Base-by-base conservation (phyloP, 2,888 invertebrate species). In the Julus scandinavius region DNA sequence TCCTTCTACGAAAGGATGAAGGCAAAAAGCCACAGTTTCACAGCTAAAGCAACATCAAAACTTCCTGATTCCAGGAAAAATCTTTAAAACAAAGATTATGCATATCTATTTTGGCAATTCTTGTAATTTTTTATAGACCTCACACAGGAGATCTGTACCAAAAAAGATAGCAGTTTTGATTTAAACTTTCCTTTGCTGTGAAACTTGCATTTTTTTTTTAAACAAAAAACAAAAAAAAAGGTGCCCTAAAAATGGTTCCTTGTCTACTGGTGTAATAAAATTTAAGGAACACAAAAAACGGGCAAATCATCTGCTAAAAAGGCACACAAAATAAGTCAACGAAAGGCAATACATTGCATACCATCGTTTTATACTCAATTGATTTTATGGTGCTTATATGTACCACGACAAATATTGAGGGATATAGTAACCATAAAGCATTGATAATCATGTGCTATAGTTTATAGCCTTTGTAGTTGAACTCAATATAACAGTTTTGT, bases 341-440 rank as follows among this genome's bases (percentile, higher is more conserved):
- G 29, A 80, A 63, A 80, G 38, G 38, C 38, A 38, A 80, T 80
- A 40, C 80, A 80, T 80, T 80, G 80, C 80, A 80, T 80, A 80
- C 80, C 80, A 80, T 80, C 4, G 38, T 38, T 80, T 72, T 80
- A 80, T 80, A 80, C 38, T 40, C 13, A 13, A 80, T 29, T 80
- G 38, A 38, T 38, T 80, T 80, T 80, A 80, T 80, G 80, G 80
- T 80, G 80, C 80, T 80, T 38, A 80, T 80, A 80, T 80, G 80
- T 80, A 80, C 80, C 80, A 80, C 80, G 80, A 80, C 80, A 80
- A 38, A 80, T 80, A 80, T 80, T 72, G 63, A 9, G 38, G 80
- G 13, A 80, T 80, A 40, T 80, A 80, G 29, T 80, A 40, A 38
- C 29, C 38, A 5, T 80, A 40, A 38, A 80, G 38, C 80, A 40